Conservation (phyloP, 2,888 invertebrate genomes). For the Eristalis arbustorum region DNA sequence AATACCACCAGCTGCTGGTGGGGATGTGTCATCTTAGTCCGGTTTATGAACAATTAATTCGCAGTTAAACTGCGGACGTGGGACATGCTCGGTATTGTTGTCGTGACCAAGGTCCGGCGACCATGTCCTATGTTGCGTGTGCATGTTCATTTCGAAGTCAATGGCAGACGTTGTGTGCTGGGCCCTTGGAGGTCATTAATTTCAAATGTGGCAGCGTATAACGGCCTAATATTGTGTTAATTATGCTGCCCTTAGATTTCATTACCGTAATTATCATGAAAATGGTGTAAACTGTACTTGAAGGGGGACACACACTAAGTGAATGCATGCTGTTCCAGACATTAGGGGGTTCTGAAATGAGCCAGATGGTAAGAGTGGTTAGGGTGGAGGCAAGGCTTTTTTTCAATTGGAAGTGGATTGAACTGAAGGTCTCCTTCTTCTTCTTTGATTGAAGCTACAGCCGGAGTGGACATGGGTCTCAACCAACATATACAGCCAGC, state of each 20-base stretch:
- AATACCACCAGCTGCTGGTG: slow-evolving; percentile 15
- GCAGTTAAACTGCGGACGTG: not conserved
- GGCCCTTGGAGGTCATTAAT: slow-evolving; percentile 14
- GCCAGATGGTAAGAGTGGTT: too few species aligned
- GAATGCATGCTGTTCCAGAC: too few species aligned
- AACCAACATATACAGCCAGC: too few species aligned
- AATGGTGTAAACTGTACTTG: not conserved
- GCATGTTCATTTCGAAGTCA: slow-evolving; percentile 1
- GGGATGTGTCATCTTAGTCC: slow-evolving; percentile 18
- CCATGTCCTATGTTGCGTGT: not conserved
- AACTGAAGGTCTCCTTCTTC: too few species aligned
- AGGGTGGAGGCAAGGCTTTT: too few species aligned
- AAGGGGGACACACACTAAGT: too few species aligned
- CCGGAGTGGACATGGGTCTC: too few species aligned
- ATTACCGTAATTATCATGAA: not conserved
- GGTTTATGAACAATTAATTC: not conserved
- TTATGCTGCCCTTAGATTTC: not conserved
- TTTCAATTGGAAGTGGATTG: too few species aligned
- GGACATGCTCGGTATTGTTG: not conserved
- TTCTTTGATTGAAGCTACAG: too few species aligned
- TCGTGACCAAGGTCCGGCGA: not conserved
- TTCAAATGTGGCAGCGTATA: not conserved
- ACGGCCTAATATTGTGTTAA: not conserved
- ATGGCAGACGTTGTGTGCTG: slow-evolving; percentile 26
- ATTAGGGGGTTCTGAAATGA: too few species aligned